Evolutionary conservation across 2,113 vertebrate genomes (phyloP), one percentile per base, ranked within the genome.

Genomic region (Okapia johnstoni): DNA sequence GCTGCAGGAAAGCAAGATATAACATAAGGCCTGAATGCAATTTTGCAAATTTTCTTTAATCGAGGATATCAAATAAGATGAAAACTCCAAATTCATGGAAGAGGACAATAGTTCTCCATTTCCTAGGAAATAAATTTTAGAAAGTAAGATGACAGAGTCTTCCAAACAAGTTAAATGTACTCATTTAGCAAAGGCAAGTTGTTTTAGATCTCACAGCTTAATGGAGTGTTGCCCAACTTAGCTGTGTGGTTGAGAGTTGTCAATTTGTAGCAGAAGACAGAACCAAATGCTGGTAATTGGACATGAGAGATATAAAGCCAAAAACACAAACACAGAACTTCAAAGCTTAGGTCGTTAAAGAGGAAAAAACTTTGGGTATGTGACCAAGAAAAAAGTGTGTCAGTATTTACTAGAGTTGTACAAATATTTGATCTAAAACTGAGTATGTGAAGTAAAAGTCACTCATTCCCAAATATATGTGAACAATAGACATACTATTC

Each of bases 21-120:
- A 76, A 50, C 90, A 54, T 9, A 36, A 83, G 26, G 8, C 26
- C 14, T 63, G 7, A 48, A 26, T 46, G 25, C 30, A 43, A 40
- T 76, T 85, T 93, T 93, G n/a, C 9, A 89, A n/a, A 60, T 85
- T 93, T 96, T 95, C 40, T 96, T 88, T 87, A 84, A 88, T 8
- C 57, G 61, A 90, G n/a, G 4, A 50, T 86, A 66, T 11, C 87
- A 2, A 85, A 54, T 58, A 36, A 66, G 26, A 88, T 19, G 30
- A 73, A 84, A 88, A 28, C 15, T 90, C 46, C 54, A 90, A 58
- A 54, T 88, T 94, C 73, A 88, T 9, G 8, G 5, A 95, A 66
- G n/a, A 85, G 52, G 57, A 48, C 92, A 80, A 79, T 92, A 8
- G 28, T 88, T 57, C 28, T 58, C 12, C 2, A 63, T 76, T 95